Evolutionary conservation across 2,888 invertebrate genomes (phyloP).

Genomic region (Branchinecta sandiegonensis): DNA sequence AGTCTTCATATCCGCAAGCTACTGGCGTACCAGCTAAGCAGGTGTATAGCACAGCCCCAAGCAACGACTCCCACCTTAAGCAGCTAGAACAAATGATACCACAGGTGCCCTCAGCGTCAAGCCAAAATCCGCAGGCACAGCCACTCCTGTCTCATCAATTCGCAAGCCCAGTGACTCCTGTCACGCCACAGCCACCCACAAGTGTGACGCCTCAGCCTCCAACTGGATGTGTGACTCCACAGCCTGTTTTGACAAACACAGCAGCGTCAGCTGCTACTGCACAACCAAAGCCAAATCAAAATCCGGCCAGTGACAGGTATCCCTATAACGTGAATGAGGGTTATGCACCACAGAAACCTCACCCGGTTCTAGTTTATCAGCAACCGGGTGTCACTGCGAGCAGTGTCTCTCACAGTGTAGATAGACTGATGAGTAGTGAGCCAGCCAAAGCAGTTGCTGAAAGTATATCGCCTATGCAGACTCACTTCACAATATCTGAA

Average conservation of each 20-base stretch:
- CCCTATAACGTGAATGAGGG: background rate
- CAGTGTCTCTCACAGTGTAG: slow-evolving; percentile 8
- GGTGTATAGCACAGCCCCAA: slow-evolving; percentile 11
- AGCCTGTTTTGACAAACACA: background rate
- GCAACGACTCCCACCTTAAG: slow-evolving; percentile 2
- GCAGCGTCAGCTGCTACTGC: background rate
- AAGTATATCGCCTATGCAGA: slow-evolving; percentile 16
- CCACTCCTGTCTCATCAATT: background rate
- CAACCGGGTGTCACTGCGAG: background rate
- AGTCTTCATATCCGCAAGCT: background rate
- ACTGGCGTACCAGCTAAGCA: background rate
- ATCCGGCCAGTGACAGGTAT: slow-evolving; percentile 3
- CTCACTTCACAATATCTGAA: slow-evolving; percentile 6
- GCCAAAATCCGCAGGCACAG: background rate
- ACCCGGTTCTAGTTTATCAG: background rate
- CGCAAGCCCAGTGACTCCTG: slow-evolving; percentile 15
- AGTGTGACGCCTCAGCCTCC: background rate
- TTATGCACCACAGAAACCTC: background rate
- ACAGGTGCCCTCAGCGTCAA: background rate
- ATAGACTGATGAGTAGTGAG: slow-evolving; percentile 8
- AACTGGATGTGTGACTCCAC: slow-evolving; percentile 10
- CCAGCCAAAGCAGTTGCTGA: background rate
- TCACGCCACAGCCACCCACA: background rate
- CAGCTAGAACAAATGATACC: background rate
- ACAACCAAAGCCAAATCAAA: slow-evolving; percentile 5